Conservation (phyloP, 2,888 invertebrate species). For the Arge pagana region DNA sequence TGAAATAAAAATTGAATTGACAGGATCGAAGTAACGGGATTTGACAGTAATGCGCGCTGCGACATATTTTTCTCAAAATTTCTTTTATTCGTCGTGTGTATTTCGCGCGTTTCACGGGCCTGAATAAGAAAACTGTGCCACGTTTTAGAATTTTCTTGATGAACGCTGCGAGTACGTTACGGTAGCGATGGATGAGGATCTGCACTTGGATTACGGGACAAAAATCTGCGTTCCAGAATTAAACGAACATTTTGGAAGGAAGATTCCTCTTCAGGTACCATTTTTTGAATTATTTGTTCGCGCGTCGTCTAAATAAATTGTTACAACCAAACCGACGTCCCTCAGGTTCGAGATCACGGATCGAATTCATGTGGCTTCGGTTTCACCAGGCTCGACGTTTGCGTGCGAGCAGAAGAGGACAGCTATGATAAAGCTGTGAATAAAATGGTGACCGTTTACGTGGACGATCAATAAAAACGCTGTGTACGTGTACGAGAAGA, state of each 20-base stretch:
- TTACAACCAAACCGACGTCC: not conserved
- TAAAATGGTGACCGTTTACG: conserved; percentile 52
- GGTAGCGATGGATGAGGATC: conserved; percentile 58
- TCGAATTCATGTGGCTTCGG: conserved; percentile 52
- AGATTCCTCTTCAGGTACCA: conserved; percentile 56
- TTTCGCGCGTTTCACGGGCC: not conserved
- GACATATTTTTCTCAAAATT: too few relatives aligned
- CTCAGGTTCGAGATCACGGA: conserved; percentile 57
- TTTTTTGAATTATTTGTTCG: conserved; percentile 3
- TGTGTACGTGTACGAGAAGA: too few relatives aligned
- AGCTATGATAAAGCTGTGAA: conserved; percentile 62
- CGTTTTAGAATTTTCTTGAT: conserved; percentile 60
- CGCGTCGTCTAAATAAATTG: conserved; percentile 11
- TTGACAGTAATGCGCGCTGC: too few relatives aligned
- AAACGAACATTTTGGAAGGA: conserved; percentile 59
- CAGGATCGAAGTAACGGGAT: too few relatives aligned
- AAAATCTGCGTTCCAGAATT: conserved; percentile 60
- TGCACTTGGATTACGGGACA: conserved; percentile 58
- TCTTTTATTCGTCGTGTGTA: too few relatives aligned
- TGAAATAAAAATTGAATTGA: too few relatives aligned
- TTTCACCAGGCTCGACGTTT: conserved; percentile 59
- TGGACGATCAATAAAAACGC: too few relatives aligned
- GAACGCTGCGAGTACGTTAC: conserved; percentile 59
- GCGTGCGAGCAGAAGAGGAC: conserved; percentile 61
- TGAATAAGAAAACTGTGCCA: not conserved